A percentile compares a stretch with the other conserved stretches of the same genome.
Evolutionary conservation across 2,888 invertebrate genomes (phyloP).

Genomic region (Hydropsyche betteni): DNA sequence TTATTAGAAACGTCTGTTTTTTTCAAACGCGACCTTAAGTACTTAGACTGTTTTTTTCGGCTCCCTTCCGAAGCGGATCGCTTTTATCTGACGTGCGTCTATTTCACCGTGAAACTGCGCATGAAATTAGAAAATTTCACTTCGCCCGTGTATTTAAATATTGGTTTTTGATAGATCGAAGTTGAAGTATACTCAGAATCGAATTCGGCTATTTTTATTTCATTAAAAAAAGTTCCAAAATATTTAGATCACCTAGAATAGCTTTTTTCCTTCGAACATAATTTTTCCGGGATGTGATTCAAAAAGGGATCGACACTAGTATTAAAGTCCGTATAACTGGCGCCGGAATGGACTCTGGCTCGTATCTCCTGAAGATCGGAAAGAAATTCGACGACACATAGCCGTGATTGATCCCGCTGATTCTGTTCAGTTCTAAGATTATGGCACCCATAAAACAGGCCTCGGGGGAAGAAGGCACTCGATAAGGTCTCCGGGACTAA

Average conservation of each 20-base stretch:
- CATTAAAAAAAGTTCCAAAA: no score
- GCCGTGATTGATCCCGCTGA: slow-evolving; percentile 22
- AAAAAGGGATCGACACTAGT: no score
- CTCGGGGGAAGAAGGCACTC: not conserved
- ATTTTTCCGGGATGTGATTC: no score
- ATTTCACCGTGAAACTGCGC: not conserved
- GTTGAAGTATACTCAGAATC: no score
- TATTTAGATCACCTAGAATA: no score
- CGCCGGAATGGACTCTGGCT: no score
- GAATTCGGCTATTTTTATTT: no score
- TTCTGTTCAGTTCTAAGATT: slow-evolving; percentile 17
- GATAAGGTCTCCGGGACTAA: slow-evolving; percentile 16
- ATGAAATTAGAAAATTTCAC: not conserved
- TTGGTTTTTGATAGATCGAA: slow-evolving; percentile 2
- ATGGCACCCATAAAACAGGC: slow-evolving; percentile 30
- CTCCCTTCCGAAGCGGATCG: not conserved
- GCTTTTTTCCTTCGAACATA: no score
- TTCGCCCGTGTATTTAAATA: not conserved
- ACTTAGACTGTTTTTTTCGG: not conserved
- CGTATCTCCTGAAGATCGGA: not conserved
- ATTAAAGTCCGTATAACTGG: no score
- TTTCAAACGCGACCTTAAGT: slow-evolving; percentile 8
- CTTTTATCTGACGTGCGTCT: slow-evolving; percentile 5
- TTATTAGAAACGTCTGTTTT: slow-evolving; percentile 30
- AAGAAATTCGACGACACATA: slow-evolving; percentile 22